Conservation (phyloP, 2,888 invertebrate genomes). For the Augochlorella aurata region DNA sequence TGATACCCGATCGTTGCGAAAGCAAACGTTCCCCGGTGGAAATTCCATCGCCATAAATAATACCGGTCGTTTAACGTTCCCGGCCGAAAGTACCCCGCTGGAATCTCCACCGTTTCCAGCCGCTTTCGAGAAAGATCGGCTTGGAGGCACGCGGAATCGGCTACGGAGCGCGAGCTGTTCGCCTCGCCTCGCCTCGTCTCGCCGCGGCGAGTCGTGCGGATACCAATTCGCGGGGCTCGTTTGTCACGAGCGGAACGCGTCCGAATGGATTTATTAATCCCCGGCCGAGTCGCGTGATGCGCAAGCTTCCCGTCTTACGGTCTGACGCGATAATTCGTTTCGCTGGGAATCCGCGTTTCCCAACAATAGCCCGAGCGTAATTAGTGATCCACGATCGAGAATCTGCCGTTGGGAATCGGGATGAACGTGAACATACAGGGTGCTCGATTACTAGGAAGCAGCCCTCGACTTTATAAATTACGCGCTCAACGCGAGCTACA, state of each 20-base stretch:
- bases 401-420: conserved; percentile 22
- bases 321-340: conserved; percentile 54
- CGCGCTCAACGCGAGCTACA: too few relatives aligned
- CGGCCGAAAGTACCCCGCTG: neutral
- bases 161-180: neutral
- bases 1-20: conserved; percentile 3
- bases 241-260: conserved; percentile 38
- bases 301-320: conserved; percentile 43
- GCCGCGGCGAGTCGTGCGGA: neutral
- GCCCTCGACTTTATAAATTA: too few relatives aligned
- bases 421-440: conserved; percentile 27
- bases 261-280: conserved; percentile 50
- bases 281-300: conserved; percentile 29
- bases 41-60: conserved; percentile 12
- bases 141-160: neutral
- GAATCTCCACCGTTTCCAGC: neutral
- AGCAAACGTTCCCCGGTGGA: neutral
- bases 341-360: conserved; percentile 66
- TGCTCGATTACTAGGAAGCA: neutral
- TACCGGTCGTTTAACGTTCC: conserved; percentile 9
- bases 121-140: neutral
- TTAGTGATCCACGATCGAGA: conserved; percentile 72
- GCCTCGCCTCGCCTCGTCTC: too few relatives aligned
- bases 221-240: conserved; percentile 22
- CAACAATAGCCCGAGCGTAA: conserved; percentile 71